These are phyloP conservation scores for Gallinago paraguaiae DNA, from an alignment of 2,113 vertebrate genomes.

Conservation along the genomic window DNA sequence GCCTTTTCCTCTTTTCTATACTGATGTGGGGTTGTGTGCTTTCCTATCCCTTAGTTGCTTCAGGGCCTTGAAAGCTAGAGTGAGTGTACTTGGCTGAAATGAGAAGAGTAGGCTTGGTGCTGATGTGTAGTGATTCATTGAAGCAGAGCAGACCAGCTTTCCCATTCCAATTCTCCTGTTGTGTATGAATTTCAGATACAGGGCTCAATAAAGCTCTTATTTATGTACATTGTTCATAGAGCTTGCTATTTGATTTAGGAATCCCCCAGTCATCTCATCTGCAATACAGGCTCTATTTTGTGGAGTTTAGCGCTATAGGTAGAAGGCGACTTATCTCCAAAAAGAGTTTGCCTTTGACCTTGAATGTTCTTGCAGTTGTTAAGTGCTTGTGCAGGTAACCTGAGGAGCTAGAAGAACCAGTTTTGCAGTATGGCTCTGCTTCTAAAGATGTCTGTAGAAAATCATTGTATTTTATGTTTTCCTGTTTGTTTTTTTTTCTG, in stretches of 20 bases:
- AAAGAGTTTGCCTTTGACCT: constrained; percentile 31
- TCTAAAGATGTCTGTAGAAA: not conserved
- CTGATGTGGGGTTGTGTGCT: not conserved
- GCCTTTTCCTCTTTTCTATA: not conserved
- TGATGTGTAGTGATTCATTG: not conserved
- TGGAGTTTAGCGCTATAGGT: not conserved
- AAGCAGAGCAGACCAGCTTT: not conserved
- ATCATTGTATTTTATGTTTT: not conserved
- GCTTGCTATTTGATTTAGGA: not conserved
- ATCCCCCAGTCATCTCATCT: not conserved
- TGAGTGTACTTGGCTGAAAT: not conserved
- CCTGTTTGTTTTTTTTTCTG: not conserved
- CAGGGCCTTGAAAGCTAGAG: not conserved
- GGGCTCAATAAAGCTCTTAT: not conserved
- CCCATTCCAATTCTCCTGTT: not conserved
- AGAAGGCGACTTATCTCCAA: not conserved
- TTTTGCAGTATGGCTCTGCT: not conserved
- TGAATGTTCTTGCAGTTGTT: constrained; percentile 14
- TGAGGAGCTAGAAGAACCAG: not conserved
- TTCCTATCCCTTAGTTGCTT: not conserved
- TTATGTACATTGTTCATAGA: not conserved
- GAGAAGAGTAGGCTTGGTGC: not conserved
- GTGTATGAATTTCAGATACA: not conserved
- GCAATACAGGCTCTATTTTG: not conserved
- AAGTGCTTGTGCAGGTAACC: not conserved